Percentiles rank a stretch among this genome's conserved stretches.
Evolutionary conservation across 2,888 invertebrate species (phyloP).

Genomic region (Andrena haemorrhoa): DNA sequence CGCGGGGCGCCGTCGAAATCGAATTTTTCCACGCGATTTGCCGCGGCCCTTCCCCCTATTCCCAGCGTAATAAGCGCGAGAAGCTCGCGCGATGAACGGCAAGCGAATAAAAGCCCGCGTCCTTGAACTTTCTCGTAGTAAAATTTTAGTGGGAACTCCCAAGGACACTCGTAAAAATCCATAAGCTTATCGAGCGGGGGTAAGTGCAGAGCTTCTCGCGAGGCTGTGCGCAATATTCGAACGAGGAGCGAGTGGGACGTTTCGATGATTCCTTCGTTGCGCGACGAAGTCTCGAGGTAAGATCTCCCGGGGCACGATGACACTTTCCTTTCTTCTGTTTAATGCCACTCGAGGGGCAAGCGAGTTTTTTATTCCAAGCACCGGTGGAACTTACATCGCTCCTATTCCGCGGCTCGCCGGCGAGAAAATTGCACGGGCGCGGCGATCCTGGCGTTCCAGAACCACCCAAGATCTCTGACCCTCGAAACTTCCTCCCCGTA

Average conservation of each 20-base stretch:
- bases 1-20: not conserved
- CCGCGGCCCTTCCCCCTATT: not conserved
- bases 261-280: not conserved
- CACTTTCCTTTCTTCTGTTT: not conserved
- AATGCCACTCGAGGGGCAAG: not conserved
- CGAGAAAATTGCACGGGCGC: not conserved
- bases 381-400: not conserved
- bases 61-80: not conserved
- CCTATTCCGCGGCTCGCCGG: not conserved
- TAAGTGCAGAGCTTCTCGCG: not conserved
- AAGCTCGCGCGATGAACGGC: not conserved
- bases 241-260: not conserved
- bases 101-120: not conserved
- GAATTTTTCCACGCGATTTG: conserved; percentile 9
- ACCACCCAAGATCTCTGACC: conserved; percentile 29
- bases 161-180: not conserved
- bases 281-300: no score
- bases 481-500: conserved; percentile 36
- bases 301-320: not conserved
- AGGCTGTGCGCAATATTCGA: not conserved
- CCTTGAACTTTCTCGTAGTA: not conserved
- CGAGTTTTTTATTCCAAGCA: not conserved
- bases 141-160: conserved; percentile 10
- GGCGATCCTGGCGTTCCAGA: not conserved
- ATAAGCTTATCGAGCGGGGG: conserved; percentile 1